Conservation (phyloP, 2,113 vertebrate genomes). For the Addax nasomaculatus region DNA sequence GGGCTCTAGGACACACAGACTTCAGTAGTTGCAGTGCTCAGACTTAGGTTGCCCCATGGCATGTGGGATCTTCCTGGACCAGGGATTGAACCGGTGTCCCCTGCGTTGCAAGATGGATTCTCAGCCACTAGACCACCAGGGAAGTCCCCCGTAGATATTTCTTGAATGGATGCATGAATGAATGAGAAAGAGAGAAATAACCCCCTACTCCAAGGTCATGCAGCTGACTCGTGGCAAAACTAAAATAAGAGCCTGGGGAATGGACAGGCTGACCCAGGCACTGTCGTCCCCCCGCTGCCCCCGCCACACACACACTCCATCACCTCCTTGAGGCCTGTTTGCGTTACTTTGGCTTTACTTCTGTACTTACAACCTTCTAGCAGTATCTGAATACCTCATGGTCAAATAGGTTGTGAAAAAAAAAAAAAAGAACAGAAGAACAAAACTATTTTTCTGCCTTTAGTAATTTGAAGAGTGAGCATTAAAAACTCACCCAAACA, state of each 20-base stretch:
- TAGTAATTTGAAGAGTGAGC: constrained; percentile 44
- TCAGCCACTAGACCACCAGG: background rate
- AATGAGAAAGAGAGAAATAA: background rate
- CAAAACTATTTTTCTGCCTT: constrained; percentile 44
- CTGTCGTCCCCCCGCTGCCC: accelerated
- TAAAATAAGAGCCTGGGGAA: background rate
- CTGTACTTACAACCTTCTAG: constrained; percentile 9
- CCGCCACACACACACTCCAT: no score
- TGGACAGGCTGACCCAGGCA: background rate
- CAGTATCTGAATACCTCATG: background rate
- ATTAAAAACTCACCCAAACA: constrained; percentile 52
- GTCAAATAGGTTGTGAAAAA: background rate
- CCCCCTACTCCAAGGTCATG: background rate
- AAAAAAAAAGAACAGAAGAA: background rate
- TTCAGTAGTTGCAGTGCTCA: background rate
- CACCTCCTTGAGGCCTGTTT: background rate
- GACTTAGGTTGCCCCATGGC: background rate
- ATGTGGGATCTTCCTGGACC: background rate
- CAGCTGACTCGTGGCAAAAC: background rate
- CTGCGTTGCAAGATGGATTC: background rate
- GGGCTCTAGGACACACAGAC: background rate
- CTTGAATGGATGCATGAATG: background rate
- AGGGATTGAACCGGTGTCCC: background rate
- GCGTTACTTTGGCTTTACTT: background rate
- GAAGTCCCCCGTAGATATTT: background rate